Evolutionary conservation across 2,888 invertebrate species (phyloP), one percentile per base, ranked within the genome.

Genomic region (Pseudeuparius sepicola): DNA sequence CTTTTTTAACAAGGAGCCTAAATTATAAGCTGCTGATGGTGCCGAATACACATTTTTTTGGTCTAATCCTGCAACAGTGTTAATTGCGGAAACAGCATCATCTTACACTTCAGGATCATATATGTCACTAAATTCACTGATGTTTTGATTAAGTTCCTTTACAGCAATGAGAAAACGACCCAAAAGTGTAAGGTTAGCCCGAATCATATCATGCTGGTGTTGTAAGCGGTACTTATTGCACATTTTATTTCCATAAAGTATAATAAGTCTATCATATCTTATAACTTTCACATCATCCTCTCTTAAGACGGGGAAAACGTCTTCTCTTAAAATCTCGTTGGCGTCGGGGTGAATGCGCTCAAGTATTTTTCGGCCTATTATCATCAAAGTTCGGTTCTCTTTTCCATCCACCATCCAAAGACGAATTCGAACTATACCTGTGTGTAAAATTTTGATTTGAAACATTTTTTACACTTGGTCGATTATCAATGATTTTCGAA

Each of bases 241-340:
- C 26, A 39, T 31, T 35, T 31, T 31, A 14, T 39, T 39, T 6
- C 14, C 34, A 35, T 31, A 39, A 7, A 35, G 5, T n/a, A 38
- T 39, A 6, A 33, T n/a, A 7, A 39, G 17, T 3, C 27, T 23
- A 26, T 39, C 39, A 17, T 39, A 39, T 26, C 35, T 31, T 0
- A 39, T 17, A n/a, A n/a, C 9, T 17, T 27, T 12, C 4, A 31
- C 28, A n/a, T 31, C 20, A 32, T 35, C 32, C 12, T 39, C 39
- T 4, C 34, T 5, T 5, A 39, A 9, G n/a, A 35, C 27, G 12
- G 35, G 35, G 25, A 39, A 35, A 4, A 35, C 23, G 5, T 14
- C 9, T 7, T 35, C 29, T 13, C 31, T 14, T 12, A 35, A 18
- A 11, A 15, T 12, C 9, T 34, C 17, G 7, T 31, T 27, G 16